Conservation (phyloP, 2,797 vertebrate species). For the Dipus sagitta region DNA sequence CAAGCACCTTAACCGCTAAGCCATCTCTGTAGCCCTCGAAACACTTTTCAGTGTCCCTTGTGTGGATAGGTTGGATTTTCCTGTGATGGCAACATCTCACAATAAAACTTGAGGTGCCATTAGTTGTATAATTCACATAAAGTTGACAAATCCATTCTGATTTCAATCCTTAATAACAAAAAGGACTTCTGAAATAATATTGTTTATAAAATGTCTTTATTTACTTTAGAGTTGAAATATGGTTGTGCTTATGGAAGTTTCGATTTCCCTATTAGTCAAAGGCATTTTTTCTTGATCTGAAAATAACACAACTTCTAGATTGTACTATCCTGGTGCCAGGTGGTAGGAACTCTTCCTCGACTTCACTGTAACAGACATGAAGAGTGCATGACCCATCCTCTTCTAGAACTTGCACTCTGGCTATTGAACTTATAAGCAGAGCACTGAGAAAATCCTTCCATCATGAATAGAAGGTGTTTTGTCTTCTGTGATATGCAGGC, state of each 20-base stretch:
- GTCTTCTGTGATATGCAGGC: neutral
- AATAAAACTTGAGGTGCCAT: constrained; percentile 16
- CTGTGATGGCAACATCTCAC: constrained; percentile 10
- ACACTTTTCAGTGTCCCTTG: neutral
- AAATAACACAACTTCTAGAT: constrained; percentile 43
- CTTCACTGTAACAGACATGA: constrained; percentile 43
- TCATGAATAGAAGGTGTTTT: neutral
- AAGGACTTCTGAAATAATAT: constrained; percentile 45
- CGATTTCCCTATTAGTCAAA: constrained; percentile 51
- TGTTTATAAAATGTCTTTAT: constrained; percentile 37
- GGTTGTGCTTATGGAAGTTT: neutral
- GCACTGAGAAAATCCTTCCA: neutral
- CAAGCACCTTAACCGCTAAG: too few relatives aligned
- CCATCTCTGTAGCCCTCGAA: neutral
- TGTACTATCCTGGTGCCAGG: constrained; percentile 13
- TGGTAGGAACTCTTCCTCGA: constrained; percentile 12
- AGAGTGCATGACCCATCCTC: neutral
- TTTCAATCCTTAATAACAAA: constrained; percentile 40
- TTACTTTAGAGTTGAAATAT: constrained; percentile 40
- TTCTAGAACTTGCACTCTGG: constrained; percentile 32
- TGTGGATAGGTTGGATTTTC: neutral
- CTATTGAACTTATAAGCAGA: constrained; percentile 40
- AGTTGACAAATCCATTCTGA: neutral
- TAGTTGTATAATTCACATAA: neutral
- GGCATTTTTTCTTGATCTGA: constrained; percentile 45